Base-by-base conservation (phyloP, 92 coral and sea anemone genomes). In the Muricea muricata region DNA sequence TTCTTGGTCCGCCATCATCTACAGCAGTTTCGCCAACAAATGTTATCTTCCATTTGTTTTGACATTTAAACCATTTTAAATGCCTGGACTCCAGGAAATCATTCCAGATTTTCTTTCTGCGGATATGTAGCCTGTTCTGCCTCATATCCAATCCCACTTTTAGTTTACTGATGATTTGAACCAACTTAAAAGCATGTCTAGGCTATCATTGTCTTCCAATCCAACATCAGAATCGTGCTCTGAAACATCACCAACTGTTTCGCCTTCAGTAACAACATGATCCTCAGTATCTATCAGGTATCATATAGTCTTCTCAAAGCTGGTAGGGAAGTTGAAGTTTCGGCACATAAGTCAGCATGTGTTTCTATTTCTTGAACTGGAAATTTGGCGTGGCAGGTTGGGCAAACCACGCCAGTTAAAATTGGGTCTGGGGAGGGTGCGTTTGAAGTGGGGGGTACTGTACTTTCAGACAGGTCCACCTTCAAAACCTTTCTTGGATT, bases 261-360 rank as follows among this genome's bases (percentile, higher is more conserved):
- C 63, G 21, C 21, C 63, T 55, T 3, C 63, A 55, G n/a, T 15
- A 12, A 25, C 63, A 55, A 55, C 1, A n/a, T n/a, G n/a, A n/a
- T n/a, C n/a, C n/a, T n/a, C n/a, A n/a, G n/a, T n/a, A n/a, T n/a
- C n/a, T n/a, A n/a, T n/a, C n/a, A n/a, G n/a, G n/a, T n/a, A n/a
- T n/a, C n/a, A n/a, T n/a, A n/a, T n/a, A n/a, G n/a, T n/a, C n/a
- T n/a, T n/a, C n/a, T n/a, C n/a, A n/a, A n/a, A n/a, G n/a, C n/a
- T n/a, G n/a, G n/a, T n/a, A n/a, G n/a, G n/a, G n/a, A n/a, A n/a
- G n/a, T n/a, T n/a, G n/a, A n/a, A n/a, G n/a, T n/a, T n/a, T n/a
- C 63, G 21, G 63, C 63, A 55, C 63, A 55, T 24, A 55, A 55
- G 21, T 55, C 63, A n/a, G 63, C 63, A 55, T 55, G 63, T 55